Conservation (phyloP, 2,797 vertebrate species). For the Babyrousa celebensis region DNA sequence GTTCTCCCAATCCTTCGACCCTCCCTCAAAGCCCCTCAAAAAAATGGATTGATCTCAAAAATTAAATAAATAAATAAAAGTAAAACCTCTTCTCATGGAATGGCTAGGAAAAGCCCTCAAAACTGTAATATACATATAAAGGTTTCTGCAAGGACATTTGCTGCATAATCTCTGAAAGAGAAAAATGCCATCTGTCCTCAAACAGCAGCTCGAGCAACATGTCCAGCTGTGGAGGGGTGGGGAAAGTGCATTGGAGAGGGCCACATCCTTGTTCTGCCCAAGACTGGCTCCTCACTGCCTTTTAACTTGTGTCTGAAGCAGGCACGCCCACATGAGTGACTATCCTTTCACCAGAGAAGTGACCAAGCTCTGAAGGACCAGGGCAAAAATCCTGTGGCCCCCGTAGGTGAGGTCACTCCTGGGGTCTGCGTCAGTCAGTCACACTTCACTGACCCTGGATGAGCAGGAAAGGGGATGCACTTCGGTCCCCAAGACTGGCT, state of each 20-base stretch:
- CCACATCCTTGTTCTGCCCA: not conserved
- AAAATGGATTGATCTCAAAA: no score
- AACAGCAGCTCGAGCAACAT: not conserved
- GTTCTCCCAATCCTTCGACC: no score
- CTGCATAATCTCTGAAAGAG: not conserved
- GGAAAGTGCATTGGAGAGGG: not conserved
- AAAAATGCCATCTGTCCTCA: not conserved
- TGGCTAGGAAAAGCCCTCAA: not conserved
- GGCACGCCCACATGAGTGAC: not conserved
- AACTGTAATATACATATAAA: not conserved
- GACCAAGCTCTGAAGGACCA: not conserved
- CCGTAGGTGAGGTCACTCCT: not conserved
- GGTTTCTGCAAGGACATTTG: conserved; percentile 24
- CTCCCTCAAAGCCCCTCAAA: no score
- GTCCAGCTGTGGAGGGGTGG: not conserved
- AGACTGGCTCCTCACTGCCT: not conserved
- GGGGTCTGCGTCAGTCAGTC: not conserved
- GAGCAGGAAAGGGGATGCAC: not conserved
- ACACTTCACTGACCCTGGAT: not conserved
- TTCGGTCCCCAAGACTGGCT: not conserved
- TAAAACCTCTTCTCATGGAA: not conserved
- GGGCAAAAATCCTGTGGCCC: not conserved
- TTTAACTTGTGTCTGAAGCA: not conserved
- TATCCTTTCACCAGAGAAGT: not conserved
- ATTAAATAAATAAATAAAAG: no score